phyloP scores from a whole-genome alignment of 2,113 vertebrate genomes.

The Meriones unguiculatus region DNA sequence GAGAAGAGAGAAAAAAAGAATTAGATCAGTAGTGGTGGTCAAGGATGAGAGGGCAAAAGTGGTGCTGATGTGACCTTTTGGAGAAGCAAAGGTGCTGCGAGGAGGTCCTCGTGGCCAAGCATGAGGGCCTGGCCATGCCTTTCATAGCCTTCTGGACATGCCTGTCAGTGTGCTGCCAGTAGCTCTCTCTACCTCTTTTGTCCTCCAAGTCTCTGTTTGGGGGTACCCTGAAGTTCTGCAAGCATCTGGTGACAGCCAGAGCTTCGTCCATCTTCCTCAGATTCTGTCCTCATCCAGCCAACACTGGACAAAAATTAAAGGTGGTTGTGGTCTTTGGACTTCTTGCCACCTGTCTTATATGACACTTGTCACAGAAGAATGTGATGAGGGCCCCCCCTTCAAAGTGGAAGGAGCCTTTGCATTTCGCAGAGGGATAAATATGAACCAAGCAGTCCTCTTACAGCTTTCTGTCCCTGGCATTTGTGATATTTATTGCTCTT shows the following conservation, averaged over 20 bases:
- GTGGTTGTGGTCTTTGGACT: neutral
- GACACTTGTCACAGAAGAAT: neutral
- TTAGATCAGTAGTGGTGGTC: neutral
- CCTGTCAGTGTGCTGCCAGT: neutral
- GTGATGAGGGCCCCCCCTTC: neutral
- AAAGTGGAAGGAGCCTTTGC: neutral
- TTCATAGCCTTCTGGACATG: fast-evolving
- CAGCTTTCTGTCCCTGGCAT: neutral
- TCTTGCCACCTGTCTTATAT: neutral
- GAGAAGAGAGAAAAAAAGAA: neutral
- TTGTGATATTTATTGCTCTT: constrained; percentile 15
- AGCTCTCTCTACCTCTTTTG: fast-evolving
- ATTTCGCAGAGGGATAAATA: neutral
- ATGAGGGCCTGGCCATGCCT: fast-evolving
- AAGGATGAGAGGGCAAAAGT: too few species aligned
- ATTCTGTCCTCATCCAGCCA: neutral
- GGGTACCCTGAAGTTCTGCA: neutral
- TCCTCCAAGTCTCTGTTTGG: fast-evolving
- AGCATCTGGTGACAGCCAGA: too few species aligned
- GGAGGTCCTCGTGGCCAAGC: fast-evolving
- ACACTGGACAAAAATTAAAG: fast-evolving
- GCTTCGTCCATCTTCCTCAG: neutral
- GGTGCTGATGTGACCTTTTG: too few species aligned
- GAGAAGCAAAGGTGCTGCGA: neutral
- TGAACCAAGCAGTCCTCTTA: neutral